phyloP scores from a whole-genome alignment of 2,888 invertebrate species.

The Calliscelio sp. region DNA sequence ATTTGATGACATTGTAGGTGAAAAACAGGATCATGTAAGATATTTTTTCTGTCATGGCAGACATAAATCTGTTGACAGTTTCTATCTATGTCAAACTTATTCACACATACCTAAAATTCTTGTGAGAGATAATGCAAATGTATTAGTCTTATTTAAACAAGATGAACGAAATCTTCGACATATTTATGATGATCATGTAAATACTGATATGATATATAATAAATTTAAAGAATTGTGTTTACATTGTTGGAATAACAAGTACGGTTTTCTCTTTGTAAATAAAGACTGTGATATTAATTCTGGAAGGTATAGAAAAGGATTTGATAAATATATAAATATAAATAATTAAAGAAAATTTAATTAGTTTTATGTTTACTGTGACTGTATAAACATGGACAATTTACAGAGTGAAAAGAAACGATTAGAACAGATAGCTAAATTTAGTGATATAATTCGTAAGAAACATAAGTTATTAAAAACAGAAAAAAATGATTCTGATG shows the following conservation, averaged over 20 bases:
- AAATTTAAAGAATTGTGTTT: conserved; percentile 72
- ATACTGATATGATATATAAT: conserved; percentile 4
- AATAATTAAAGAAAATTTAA: background rate
- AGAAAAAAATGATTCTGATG: too few relatives aligned
- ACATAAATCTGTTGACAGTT: conserved; percentile 75
- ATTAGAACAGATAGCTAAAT: too few relatives aligned
- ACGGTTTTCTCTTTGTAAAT: background rate
- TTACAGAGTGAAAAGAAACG: too few relatives aligned
- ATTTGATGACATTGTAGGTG: conserved; percentile 82
- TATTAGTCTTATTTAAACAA: conserved; percentile 1
- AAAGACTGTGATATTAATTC: background rate
- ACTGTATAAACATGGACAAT: background rate
- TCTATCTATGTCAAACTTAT: conserved; percentile 13
- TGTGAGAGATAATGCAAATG: background rate
- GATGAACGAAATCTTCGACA: conserved; percentile 1
- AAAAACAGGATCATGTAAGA: background rate
- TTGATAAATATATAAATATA: background rate
- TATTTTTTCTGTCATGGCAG: conserved; percentile 68
- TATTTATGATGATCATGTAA: conserved; percentile 1
- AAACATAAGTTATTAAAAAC: too few relatives aligned
- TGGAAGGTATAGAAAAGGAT: conserved; percentile 4
- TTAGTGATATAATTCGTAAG: too few relatives aligned
- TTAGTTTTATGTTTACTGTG: background rate
- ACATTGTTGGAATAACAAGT: background rate
- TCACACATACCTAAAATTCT: background rate